phyloP scores from a whole-genome alignment of 2,888 invertebrate genomes.

The Scaptomyza cyrtandrae region DNA sequence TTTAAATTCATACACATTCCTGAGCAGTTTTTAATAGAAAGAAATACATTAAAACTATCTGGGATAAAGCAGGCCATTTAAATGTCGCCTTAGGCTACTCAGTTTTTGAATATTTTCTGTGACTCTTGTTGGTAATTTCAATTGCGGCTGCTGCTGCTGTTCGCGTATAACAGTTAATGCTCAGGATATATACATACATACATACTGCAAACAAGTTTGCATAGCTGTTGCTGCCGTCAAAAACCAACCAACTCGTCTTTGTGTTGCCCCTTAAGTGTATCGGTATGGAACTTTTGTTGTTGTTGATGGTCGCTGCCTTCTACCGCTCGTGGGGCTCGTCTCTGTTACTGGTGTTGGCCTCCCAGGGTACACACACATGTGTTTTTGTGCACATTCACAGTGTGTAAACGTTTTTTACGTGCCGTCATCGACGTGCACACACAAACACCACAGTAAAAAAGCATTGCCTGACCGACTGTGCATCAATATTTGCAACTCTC shows the following conservation, averaged over 20 bases:
- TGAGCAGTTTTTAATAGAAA: not conserved
- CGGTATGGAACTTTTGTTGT: constrained; percentile 23
- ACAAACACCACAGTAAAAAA: constrained; percentile 16
- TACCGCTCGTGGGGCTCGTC: constrained; percentile 71
- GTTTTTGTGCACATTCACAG: not conserved
- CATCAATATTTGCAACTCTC: constrained; percentile 31
- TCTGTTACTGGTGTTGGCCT: constrained; percentile 29
- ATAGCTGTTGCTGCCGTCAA: constrained; percentile 20
- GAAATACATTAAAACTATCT: not conserved
- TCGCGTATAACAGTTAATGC: constrained; percentile 56
- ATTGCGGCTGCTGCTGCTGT: constrained; percentile 30
- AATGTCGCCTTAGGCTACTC: constrained; percentile 9
- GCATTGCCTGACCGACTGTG: constrained; percentile 32
- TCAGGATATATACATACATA: constrained; percentile 29
- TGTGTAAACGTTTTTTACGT: constrained; percentile 37
- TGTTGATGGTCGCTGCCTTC: constrained; percentile 22
- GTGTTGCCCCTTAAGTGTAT: constrained; percentile 1
- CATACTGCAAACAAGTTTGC: constrained; percentile 37
- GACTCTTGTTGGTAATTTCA: constrained; percentile 30
- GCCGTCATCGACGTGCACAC: constrained; percentile 43
- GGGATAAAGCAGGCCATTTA: constrained; percentile 23
- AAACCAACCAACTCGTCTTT: constrained; percentile 18
- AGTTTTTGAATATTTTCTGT: constrained; percentile 11
- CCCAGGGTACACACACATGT: constrained; percentile 14
- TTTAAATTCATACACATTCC: not conserved